phyloP scores from a whole-genome alignment of 2,888 invertebrate species.

The Caenorhabditis sinica region DNA sequence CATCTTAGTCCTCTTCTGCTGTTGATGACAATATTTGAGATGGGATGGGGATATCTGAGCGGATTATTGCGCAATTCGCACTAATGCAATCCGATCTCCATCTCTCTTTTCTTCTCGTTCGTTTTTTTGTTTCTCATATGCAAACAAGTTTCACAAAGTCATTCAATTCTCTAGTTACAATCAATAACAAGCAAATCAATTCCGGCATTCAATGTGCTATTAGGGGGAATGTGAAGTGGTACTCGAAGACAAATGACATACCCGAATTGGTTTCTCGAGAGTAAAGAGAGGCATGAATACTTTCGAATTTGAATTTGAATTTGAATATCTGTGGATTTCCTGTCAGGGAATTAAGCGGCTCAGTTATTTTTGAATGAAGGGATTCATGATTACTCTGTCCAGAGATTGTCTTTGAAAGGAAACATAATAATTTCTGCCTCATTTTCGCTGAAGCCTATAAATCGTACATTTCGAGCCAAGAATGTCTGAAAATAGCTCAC shows the following conservation, averaged over 20 bases:
- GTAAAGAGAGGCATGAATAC: not conserved
- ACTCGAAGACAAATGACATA: conserved; percentile 37
- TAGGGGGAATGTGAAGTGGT: conserved; percentile 30
- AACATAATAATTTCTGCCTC: no score
- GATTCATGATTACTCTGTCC: no score
- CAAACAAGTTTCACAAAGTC: conserved; percentile 25
- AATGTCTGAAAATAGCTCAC: not conserved
- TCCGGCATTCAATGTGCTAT: conserved; percentile 4
- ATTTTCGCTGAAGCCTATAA: no score
- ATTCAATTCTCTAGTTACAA: conserved; percentile 16
- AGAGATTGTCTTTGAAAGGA: no score
- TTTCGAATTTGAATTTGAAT: conserved; percentile 1
- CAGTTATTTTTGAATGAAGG: no score
- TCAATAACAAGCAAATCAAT: not conserved
- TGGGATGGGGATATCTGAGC: conserved; percentile 43
- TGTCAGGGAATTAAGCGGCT: no score
- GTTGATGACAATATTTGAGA: conserved; percentile 48
- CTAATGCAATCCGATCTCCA: conserved; percentile 44
- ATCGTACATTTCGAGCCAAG: not conserved
- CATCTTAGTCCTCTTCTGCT: not conserved
- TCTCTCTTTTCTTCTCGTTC: conserved; percentile 27
- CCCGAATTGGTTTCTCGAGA: conserved; percentile 5
- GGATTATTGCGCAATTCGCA: conserved; percentile 60
- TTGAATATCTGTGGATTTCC: conserved; percentile 18
- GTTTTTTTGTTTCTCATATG: conserved; percentile 23